Conservation (phyloP, 1,140 invertebrate genomes). For the Colletes latitarsis region DNA sequence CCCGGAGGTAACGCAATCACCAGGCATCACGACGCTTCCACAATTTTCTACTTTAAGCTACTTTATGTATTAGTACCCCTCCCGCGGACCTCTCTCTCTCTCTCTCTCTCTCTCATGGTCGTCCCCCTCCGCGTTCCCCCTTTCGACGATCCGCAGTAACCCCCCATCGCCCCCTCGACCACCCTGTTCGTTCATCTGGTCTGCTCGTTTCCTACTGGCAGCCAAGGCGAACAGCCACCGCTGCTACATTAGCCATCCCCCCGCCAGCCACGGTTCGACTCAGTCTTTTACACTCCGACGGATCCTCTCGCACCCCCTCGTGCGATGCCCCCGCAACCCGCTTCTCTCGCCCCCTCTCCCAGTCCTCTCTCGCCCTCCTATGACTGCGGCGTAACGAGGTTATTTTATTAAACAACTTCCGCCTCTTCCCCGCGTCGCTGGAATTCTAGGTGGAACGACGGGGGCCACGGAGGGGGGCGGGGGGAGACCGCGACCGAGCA, state of each 20-base stretch:
- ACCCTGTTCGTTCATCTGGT: slow-evolving; percentile 6
- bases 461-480: not conserved
- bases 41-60: slow-evolving; percentile 83
- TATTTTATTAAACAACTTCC: slow-evolving; percentile 81
- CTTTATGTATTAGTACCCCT: slow-evolving; percentile 81
- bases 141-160: slow-evolving; percentile 19
- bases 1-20: slow-evolving; percentile 81
- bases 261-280: slow-evolving; percentile 16
- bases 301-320: slow-evolving; percentile 16
- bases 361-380: not conserved
- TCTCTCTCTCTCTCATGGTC: slow-evolving; percentile 25
- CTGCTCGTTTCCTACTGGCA: slow-evolving; percentile 17
- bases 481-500: not conserved
- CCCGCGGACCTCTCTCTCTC: slow-evolving; percentile 30
- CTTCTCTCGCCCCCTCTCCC: not conserved
- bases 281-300: slow-evolving; percentile 44
- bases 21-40: slow-evolving; percentile 82
- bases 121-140: not conserved
- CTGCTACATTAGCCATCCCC: slow-evolving; percentile 38
- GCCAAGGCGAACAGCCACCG: slow-evolving; percentile 41
- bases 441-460: slow-evolving; percentile 59
- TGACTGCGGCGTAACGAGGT: slow-evolving; percentile 73
- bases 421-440: slow-evolving; percentile 64
- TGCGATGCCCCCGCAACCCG: not conserved
- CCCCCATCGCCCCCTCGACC: not conserved